Percentiles rank a stretch among this genome's conserved stretches.
Conservation (phyloP, 2,113 vertebrate genomes). For the Paramormyrops kingsleyae region DNA sequence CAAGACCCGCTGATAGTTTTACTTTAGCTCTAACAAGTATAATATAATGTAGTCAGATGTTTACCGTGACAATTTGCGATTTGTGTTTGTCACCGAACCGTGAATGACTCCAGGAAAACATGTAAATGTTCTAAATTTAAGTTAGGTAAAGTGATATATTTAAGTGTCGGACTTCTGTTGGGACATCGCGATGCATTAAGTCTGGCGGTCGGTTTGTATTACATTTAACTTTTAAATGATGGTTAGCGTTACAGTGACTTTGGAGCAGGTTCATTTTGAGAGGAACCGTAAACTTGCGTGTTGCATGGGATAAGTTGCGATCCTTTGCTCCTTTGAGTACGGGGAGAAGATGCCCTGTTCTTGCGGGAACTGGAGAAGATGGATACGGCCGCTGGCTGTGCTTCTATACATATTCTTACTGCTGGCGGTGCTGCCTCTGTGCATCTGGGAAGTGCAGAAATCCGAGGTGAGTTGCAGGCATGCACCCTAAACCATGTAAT, state of each 20-base stretch:
- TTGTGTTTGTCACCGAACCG: background rate
- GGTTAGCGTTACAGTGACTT: background rate
- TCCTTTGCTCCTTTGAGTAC: background rate
- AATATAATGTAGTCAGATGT: background rate
- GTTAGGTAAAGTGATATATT: background rate
- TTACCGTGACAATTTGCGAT: background rate
- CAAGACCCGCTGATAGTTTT: background rate
- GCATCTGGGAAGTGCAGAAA: slow-evolving; percentile 87
- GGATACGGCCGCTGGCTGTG: slow-evolving; percentile 86
- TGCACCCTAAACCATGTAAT: background rate
- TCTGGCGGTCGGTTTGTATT: background rate
- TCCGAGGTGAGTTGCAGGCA: slow-evolving; percentile 67
- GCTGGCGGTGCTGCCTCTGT: slow-evolving; percentile 75
- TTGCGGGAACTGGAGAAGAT: slow-evolving; percentile 88
- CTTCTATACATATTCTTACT: slow-evolving; percentile 76
- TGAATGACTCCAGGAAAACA: background rate
- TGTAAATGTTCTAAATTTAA: background rate
- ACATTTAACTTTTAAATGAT: background rate
- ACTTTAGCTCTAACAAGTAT: background rate
- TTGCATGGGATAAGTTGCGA: background rate
- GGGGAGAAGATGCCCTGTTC: slow-evolving; percentile 77
- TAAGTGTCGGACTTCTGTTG: background rate
- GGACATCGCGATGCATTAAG: background rate
- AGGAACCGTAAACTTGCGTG: background rate
- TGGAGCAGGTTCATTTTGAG: background rate